phyloP scores from a whole-genome alignment of 2,113 vertebrate genomes.

The Embiotoca jacksoni region DNA sequence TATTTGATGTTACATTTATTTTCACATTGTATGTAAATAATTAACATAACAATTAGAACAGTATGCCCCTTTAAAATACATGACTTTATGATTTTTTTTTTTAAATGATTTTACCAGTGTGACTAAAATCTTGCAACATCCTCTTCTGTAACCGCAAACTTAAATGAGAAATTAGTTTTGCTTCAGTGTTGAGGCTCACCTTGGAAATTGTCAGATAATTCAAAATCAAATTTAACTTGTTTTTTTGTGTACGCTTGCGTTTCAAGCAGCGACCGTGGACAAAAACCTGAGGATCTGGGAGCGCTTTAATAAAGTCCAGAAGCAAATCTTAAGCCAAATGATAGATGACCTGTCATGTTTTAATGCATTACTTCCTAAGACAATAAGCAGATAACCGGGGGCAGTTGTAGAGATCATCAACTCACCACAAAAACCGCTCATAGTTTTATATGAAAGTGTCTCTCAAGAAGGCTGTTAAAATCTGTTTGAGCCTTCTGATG shows the following conservation, averaged over 20 bases:
- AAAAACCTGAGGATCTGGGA: conserved; percentile 2
- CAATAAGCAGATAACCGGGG: not conserved
- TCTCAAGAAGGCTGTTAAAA: not conserved
- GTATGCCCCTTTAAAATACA: not conserved
- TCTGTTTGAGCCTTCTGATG: not conserved
- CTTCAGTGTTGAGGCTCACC: not conserved
- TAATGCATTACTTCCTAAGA: conserved; percentile 3
- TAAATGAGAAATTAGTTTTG: not conserved
- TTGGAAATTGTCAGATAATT: not conserved
- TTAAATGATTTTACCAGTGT: too few relatives aligned
- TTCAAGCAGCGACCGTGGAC: not conserved
- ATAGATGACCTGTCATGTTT: not conserved
- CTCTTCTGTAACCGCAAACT: not conserved
- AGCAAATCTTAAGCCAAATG: not conserved
- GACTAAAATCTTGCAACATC: not conserved
- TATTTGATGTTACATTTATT: conserved; percentile 7
- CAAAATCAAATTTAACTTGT: not conserved
- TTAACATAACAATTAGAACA: not conserved
- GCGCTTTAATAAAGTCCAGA: not conserved
- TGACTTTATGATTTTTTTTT: not conserved
- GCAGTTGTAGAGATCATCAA: not conserved
- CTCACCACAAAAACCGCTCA: not conserved
- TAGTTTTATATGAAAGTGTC: not conserved
- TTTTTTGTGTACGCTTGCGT: not conserved
- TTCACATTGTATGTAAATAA: conserved; percentile 16